These are phyloP conservation scores for Drosophila conformis DNA, from an alignment of 2,888 invertebrate genomes.

Conservation along the genomic window DNA sequence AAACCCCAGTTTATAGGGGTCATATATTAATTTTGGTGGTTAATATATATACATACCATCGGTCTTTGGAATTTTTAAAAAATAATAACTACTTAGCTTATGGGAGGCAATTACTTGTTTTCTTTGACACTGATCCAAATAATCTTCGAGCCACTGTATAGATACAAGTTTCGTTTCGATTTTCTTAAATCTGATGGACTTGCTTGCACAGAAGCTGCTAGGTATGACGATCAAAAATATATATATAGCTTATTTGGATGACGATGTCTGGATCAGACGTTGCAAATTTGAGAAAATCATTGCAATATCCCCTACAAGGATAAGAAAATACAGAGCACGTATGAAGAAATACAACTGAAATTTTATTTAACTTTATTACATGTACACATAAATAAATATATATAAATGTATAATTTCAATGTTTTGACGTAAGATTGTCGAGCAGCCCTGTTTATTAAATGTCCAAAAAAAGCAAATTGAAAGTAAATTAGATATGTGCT, in stretches of 20 bases:
- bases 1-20: too few relatives aligned
- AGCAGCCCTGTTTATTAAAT: neutral
- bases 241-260: neutral
- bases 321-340: neutral
- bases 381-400: neutral
- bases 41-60: too few relatives aligned
- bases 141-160: neutral
- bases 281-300: neutral
- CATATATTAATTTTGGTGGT: too few relatives aligned
- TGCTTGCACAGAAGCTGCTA: neutral
- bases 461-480: too few relatives aligned
- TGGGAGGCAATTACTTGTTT: too few relatives aligned
- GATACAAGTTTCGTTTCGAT: neutral
- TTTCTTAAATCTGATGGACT: neutral
- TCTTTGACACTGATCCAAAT: too few relatives aligned
- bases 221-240: neutral
- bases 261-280: neutral
- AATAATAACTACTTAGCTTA: too few relatives aligned
- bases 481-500: neutral
- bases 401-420: neutral
- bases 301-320: neutral
- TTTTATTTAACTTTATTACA: neutral
- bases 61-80: too few relatives aligned
- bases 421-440: neutral
- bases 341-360: neutral